These are phyloP conservation scores for Megalurothrips usitatus DNA, from an alignment of 2,888 invertebrate genomes.

Conservation along the genomic window DNA sequence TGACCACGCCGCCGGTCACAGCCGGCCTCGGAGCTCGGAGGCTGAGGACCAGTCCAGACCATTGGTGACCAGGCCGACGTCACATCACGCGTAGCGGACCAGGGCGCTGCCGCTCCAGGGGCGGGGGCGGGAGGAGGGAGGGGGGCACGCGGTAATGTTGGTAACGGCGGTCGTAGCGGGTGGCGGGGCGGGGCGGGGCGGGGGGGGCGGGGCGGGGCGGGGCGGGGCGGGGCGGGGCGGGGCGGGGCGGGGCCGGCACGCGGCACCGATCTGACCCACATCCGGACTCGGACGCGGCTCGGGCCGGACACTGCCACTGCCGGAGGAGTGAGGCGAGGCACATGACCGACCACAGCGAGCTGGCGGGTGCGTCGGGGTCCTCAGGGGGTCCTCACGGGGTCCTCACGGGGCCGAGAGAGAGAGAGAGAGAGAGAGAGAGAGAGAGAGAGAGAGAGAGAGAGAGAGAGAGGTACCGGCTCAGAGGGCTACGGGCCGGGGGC, in stretches of 20 bases:
- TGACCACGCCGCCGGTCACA: too few relatives aligned
- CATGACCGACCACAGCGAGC: too few relatives aligned
- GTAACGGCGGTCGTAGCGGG: neutral
- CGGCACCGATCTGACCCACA: conserved; percentile 17
- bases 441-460: neutral
- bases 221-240: neutral
- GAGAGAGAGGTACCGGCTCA: neutral
- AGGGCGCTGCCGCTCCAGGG: too few relatives aligned
- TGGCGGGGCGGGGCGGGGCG: neutral
- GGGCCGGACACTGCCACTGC: neutral
- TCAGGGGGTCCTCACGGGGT: too few relatives aligned
- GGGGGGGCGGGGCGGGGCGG: neutral
- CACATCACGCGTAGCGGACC: neutral
- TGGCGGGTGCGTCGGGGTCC: too few relatives aligned
- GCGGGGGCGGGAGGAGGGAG: neutral
- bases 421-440: too few relatives aligned
- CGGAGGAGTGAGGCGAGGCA: too few relatives aligned
- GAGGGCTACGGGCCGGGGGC: neutral
- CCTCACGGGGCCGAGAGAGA: too few relatives aligned
- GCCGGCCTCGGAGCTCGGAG: too few relatives aligned
- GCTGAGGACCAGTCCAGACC: too few relatives aligned
- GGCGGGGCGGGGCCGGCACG: neutral
- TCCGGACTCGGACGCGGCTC: neutral
- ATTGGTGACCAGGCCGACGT: too few relatives aligned
- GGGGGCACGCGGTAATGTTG: neutral